Base-by-base conservation (phyloP, 2,888 invertebrate species). In the Drosophila falleni region DNA sequence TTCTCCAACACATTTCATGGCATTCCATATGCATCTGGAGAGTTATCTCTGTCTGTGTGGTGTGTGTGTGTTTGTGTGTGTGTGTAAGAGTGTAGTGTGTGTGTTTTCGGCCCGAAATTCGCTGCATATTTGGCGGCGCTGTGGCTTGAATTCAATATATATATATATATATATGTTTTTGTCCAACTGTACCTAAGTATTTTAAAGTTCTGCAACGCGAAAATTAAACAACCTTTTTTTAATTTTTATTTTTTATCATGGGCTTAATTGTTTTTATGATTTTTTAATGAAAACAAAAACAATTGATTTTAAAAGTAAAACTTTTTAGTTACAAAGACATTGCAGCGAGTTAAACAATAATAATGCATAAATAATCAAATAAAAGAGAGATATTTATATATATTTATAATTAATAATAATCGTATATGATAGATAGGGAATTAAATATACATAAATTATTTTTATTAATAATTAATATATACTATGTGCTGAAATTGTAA, bases 141-240 rank as follows among this genome's bases (percentile, higher is more conserved):
- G 46, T 19, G 42, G 53, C 54, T 46, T 29, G 23, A 50, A 42
- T 49, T 37, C 19, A 19, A 16, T 23, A 37, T 37, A n/a, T 11
- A 13, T 6, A 15, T 15, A 16, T 23, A 37, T 37, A n/a, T 11
- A 13, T 6, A 15, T 15, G 16, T n/a, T 39, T 56, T 60, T 53
- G 31, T 46, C 50, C 61, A 59, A 71, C 55, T 69, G 42, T 54
- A 41, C 29, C 31, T 6, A 68, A 31, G 69, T 26, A 15, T 31
- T 9, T 16, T n/a, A 15, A 50, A 41, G 46, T 51, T 56, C 55
- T 62, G 74, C 50, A 66, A 66, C 41, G 66, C 67, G 77, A 83
- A 81, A 88, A 80, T 63, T 80, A 86, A 82, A 88, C 87, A 82
- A 82, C 87, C 89, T 62, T 86, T 64, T 61, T 44, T 74, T 46